phyloP scores from a whole-genome alignment of 2,113 vertebrate species.

The Merops nubicus region DNA sequence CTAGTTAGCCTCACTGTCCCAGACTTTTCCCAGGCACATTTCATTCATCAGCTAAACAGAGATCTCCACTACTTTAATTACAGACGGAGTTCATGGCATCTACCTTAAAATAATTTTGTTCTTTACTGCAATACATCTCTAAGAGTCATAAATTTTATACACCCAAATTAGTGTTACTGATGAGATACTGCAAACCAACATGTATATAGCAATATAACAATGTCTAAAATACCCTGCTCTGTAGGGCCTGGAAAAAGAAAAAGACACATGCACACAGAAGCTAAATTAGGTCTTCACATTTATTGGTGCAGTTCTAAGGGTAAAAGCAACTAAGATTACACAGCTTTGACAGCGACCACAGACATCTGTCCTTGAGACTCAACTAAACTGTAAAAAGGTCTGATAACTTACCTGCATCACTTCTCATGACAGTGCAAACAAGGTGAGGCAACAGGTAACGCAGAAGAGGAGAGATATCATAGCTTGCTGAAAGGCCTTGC shows the following conservation, averaged over 20 bases:
- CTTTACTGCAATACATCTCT: neutral
- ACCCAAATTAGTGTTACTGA: neutral
- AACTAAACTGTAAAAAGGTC: neutral
- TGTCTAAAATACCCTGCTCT: neutral
- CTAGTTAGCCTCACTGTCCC: neutral
- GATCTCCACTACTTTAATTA: neutral
- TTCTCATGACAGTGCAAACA: slow-evolving; percentile 62
- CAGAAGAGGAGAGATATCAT: slow-evolving; percentile 87
- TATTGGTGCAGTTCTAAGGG: neutral
- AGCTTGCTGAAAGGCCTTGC: slow-evolving; percentile 76
- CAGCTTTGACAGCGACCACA: rapidly evolving
- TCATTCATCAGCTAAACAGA: neutral
- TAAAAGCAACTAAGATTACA: neutral
- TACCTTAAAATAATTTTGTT: neutral
- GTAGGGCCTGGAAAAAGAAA: neutral
- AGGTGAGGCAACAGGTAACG: slow-evolving; percentile 88
- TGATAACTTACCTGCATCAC: slow-evolving; percentile 56
- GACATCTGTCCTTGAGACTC: neutral
- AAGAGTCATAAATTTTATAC: neutral
- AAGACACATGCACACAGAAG: neutral
- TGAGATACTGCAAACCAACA: neutral
- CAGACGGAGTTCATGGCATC: neutral
- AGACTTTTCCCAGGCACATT: neutral
- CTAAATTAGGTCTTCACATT: neutral
- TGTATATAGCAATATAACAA: rapidly evolving